These are phyloP conservation scores for Exaiptasia diaphana DNA, from an alignment of 64 coral and sea anemone genomes.

Conservation along the genomic window DNA sequence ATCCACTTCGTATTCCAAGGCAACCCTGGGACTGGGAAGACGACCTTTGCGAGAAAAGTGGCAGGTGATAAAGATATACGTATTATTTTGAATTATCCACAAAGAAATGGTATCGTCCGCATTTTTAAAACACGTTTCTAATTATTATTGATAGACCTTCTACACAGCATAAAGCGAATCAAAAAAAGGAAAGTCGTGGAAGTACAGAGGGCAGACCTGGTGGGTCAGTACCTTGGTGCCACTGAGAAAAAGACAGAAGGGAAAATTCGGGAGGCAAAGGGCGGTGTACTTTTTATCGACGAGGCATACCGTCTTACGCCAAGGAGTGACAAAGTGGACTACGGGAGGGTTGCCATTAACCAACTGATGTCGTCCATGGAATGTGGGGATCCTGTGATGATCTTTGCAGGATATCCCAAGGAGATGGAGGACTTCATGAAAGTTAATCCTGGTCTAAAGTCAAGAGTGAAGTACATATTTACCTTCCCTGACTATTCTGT, in stretches of 20 bases:
- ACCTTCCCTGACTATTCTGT: conserved; percentile 45
- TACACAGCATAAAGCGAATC: background rate
- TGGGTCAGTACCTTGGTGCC: conserved; percentile 29
- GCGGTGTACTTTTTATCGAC: conserved; percentile 33
- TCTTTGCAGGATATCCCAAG: conserved; percentile 53
- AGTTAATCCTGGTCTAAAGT: conserved; percentile 30
- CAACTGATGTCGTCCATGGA: conserved; percentile 57
- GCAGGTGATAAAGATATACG: conserved; percentile 59
- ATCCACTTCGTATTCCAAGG: conserved; percentile 58
- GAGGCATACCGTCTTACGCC: conserved; percentile 42
- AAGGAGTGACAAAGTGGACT: background rate
- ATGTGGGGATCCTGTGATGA: conserved; percentile 54
- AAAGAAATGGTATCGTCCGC: no score
- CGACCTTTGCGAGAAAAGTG: conserved; percentile 62
- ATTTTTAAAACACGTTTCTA: no score
- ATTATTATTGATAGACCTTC: no score
- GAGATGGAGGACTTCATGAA: conserved; percentile 16
- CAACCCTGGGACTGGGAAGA: conserved; percentile 54
- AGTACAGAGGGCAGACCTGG: conserved; percentile 9
- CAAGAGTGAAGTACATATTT: conserved; percentile 42
- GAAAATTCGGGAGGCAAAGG: conserved; percentile 9
- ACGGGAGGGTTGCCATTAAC: conserved; percentile 45
- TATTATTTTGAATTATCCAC: no score
- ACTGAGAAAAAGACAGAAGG: conserved; percentile 35
- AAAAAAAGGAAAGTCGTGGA: conserved; percentile 26